Evolutionary conservation across 2,113 vertebrate species (phyloP), one percentile per base, ranked within the genome.

Genomic region (Baryphthengus martii): DNA sequence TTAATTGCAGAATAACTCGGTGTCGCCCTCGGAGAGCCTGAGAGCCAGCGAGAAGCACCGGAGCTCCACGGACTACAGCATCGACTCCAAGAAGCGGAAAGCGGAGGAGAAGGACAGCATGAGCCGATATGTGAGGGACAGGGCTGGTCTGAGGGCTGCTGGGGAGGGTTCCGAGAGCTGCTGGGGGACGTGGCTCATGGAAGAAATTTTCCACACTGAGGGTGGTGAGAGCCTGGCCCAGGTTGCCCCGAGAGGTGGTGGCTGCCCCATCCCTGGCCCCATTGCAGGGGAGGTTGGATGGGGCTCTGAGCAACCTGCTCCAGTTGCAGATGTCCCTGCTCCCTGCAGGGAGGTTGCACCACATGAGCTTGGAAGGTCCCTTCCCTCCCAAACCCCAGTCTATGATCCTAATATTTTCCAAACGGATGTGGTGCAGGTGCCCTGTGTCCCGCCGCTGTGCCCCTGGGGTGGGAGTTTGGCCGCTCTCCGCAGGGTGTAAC

Each of bases 91-190:
- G 98, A 99, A 99, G 93, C 96, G 99, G 95, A 99, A 99, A 96
- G 99, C 99, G 0, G 99, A 99, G 65, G 99, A 99, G 97, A 99
- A 99, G 95, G 99, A 99, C 97, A 99, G 98, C 95, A 97, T 99
- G 98, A 98, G 99, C 97, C 98, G 99, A 99, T 99, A 99, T 66
- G 99, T 99, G 97, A 93, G 99, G 95, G 42, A 1, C 21, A 3
- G 39, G 6, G 19, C 7, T 1, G 4, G 29, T 44, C 59, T 11
- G 23, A 8, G 78, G 20, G 26, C 31, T 2, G 40, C n/a, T 1
- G 5, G 18, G 23, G n/a, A 7, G 10, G 4, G 29, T 49, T 13
- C n/a, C n/a, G 33, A 8, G 75, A 13, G 28, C n/a, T 2, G 45
- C 33, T 1, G 6, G 62, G 56, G 56, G 56, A 56, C 17, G 18